phyloP scores from a whole-genome alignment of 2,888 invertebrate species.

The Harmothoe impar region DNA sequence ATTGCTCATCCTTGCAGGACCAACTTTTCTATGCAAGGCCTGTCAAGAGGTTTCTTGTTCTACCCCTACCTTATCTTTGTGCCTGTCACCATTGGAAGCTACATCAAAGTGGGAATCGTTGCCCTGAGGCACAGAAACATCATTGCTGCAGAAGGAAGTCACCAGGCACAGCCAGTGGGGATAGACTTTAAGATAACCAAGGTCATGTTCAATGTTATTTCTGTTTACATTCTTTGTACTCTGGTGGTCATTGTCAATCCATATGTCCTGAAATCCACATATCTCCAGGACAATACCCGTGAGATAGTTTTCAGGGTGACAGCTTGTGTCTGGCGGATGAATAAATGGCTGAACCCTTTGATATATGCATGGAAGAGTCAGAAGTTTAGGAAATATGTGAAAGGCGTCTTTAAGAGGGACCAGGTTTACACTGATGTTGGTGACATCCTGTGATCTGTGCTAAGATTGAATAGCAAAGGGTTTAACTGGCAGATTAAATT shows the following conservation, averaged over 20 bases:
- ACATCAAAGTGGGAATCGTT: too few relatives aligned
- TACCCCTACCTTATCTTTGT: not conserved
- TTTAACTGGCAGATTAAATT: too few relatives aligned
- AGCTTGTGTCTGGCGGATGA: not conserved
- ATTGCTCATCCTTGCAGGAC: not conserved
- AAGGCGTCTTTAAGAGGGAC: too few relatives aligned
- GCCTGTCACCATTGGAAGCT: not conserved
- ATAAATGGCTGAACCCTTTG: not conserved
- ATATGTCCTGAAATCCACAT: too few relatives aligned
- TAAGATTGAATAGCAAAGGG: too few relatives aligned
- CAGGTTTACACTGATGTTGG: too few relatives aligned
- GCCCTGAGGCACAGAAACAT: not conserved
- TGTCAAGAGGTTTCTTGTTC: not conserved
- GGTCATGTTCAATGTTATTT: too few relatives aligned
- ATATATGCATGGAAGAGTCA: conserved; percentile 16
- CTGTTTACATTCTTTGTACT: not conserved
- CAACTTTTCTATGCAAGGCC: not conserved
- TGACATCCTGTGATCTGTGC: too few relatives aligned
- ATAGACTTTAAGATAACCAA: not conserved
- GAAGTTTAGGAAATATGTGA: conserved; percentile 22
- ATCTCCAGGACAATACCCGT: not conserved
- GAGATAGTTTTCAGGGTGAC: not conserved
- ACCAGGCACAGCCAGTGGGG: not conserved
- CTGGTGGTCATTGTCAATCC: not conserved
- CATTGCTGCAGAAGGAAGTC: not conserved